Evolutionary conservation across 2,888 invertebrate genomes (phyloP).

Genomic region (Sphaerophoria taeniata): DNA sequence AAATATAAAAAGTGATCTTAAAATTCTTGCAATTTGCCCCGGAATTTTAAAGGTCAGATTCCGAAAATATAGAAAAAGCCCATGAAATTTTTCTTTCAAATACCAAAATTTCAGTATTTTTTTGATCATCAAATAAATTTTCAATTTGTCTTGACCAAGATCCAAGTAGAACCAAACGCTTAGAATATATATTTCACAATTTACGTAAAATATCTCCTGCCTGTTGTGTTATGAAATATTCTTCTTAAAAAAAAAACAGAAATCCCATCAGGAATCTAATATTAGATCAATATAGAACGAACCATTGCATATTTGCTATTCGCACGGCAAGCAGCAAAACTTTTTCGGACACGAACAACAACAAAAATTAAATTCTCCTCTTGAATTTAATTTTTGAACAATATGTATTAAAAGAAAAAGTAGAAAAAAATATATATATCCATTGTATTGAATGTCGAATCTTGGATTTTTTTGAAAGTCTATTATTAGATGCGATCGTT

Average conservation of each 20-base stretch:
- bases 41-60: too few relatives aligned
- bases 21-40: too few relatives aligned
- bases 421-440: conserved; percentile 34
- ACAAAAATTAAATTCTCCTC: conserved; percentile 16
- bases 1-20: too few relatives aligned
- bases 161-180: too few relatives aligned
- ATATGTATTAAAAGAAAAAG: conserved; percentile 23
- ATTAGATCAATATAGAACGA: conserved; percentile 57
- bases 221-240: conserved; percentile 26
- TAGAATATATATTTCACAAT: conserved; percentile 21
- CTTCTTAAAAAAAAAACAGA: conserved; percentile 27
- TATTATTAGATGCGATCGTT: conserved; percentile 68
- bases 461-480: conserved; percentile 44
- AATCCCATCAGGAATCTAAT: conserved; percentile 64
- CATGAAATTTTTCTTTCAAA: too few relatives aligned
- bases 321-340: conserved; percentile 37
- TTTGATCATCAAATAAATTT: too few relatives aligned
- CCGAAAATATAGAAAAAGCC: too few relatives aligned
- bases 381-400: conserved; percentile 26
- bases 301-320: conserved; percentile 68
- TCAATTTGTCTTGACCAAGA: too few relatives aligned
- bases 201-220: not conserved
- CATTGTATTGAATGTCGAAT: conserved; percentile 73
- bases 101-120: too few relatives aligned
- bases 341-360: conserved; percentile 20